Percentiles rank a stretch among this genome's conserved stretches.
Evolutionary conservation across 2,888 invertebrate genomes (phyloP).

Genomic region (Eupsilia transversa): DNA sequence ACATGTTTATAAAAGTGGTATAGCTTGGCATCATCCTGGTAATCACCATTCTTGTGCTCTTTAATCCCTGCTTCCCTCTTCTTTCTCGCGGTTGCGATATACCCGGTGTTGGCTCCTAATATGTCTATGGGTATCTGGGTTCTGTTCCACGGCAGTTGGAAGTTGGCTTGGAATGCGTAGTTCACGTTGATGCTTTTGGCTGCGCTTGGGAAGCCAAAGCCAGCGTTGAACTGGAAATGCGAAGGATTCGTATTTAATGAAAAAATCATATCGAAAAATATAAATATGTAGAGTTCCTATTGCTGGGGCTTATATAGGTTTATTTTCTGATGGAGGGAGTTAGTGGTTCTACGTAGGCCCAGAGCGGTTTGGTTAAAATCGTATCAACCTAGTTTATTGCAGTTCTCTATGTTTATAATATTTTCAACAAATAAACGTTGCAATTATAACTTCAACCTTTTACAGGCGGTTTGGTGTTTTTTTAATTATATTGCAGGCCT

Average conservation of each 20-base stretch:
- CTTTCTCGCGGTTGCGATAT: slow-evolving; percentile 76
- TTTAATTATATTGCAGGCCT: too few species aligned
- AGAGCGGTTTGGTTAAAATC: background rate
- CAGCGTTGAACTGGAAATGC: slow-evolving; percentile 85
- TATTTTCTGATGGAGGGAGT: background rate
- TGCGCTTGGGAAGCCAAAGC: slow-evolving; percentile 83
- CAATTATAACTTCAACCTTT: background rate
- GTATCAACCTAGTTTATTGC: background rate
- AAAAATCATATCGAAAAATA: background rate
- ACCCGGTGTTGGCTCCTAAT: slow-evolving; percentile 80
- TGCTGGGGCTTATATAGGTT: background rate
- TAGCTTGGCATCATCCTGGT: slow-evolving; percentile 81
- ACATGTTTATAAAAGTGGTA: slow-evolving; percentile 85
- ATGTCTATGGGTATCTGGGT: slow-evolving; percentile 85
- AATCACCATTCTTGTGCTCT: slow-evolving; percentile 61
- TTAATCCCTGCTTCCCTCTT: slow-evolving; percentile 72
- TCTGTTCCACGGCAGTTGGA: slow-evolving; percentile 86
- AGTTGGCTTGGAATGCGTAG: slow-evolving; percentile 87
- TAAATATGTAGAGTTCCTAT: background rate
- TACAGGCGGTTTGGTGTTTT: too few species aligned
- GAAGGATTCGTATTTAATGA: background rate
- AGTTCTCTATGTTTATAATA: background rate
- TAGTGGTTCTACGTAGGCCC: background rate
- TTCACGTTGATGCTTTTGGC: slow-evolving; percentile 81
- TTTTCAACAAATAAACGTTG: background rate